Evolutionary conservation across 2,888 invertebrate species (phyloP).

Genomic region (Eulithis prunata): DNA sequence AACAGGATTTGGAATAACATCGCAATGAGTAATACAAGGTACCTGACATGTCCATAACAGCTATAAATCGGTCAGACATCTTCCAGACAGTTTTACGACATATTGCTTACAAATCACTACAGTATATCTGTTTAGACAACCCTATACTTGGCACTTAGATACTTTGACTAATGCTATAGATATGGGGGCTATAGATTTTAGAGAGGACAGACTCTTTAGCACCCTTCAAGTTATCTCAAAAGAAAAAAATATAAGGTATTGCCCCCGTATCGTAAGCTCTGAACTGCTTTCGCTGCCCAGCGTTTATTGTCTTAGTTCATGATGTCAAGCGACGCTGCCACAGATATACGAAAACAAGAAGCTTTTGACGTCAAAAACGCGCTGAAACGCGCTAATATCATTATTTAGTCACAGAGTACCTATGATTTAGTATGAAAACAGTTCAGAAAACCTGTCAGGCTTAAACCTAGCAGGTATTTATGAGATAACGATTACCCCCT

Average conservation of each 20-base stretch:
- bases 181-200: conserved; percentile 8
- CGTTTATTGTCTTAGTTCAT: no score
- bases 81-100: conserved; percentile 72
- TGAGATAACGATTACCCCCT: no score
- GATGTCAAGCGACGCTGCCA: no score
- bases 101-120: conserved; percentile 69
- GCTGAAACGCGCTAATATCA: no score
- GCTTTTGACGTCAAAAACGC: no score
- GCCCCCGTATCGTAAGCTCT: no score
- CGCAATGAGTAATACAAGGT: conserved; percentile 35
- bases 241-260: not conserved
- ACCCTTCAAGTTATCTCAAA: not conserved
- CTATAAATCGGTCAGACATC: conserved; percentile 67
- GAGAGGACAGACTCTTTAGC: not conserved
- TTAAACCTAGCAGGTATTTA: no score
- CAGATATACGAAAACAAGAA: no score
- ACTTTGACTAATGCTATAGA: conserved; percentile 20
- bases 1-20: conserved; percentile 23
- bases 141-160: conserved; percentile 45
- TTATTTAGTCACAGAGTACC: no score
- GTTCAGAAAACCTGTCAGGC: no score
- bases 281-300: no score
- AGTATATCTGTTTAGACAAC: conserved; percentile 67
- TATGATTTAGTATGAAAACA: no score
- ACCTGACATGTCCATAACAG: conserved; percentile 52